These are phyloP conservation scores for Syngnathus floridae DNA, from an alignment of 2,113 vertebrate genomes.

Conservation along the genomic window DNA sequence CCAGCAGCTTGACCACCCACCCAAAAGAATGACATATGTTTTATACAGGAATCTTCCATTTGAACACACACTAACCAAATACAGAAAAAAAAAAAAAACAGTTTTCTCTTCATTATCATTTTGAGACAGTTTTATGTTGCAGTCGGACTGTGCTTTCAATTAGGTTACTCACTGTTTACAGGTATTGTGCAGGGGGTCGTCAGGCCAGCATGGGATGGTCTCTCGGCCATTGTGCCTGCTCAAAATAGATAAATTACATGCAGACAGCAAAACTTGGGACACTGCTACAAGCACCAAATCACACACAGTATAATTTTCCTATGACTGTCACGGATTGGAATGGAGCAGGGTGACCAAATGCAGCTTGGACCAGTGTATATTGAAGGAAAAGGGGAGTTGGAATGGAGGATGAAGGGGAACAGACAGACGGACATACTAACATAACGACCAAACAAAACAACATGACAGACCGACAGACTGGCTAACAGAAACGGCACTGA, in stretches of 20 bases:
- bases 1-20: constrained; percentile 20
- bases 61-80: constrained; percentile 50
- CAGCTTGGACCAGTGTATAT: too few relatives aligned
- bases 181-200: constrained; percentile 72
- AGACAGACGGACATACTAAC: too few relatives aligned
- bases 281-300: constrained; percentile 12
- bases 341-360: too few relatives aligned
- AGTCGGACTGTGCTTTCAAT: constrained; percentile 76
- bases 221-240: constrained; percentile 76
- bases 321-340: constrained; percentile 39
- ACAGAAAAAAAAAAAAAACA: too few relatives aligned
- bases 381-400: too few relatives aligned
- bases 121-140: constrained; percentile 72
- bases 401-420: too few relatives aligned
- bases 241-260: constrained; percentile 86
- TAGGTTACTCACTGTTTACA: constrained; percentile 73
- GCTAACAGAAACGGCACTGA: too few relatives aligned
- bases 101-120: constrained; percentile 77
- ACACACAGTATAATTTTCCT: constrained; percentile 22
- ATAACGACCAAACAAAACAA: too few relatives aligned
- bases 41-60: constrained; percentile 16
- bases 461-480: too few relatives aligned
- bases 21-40: neutral
- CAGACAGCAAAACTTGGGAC: constrained; percentile 71
- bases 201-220: constrained; percentile 64